Conservation (phyloP, 2,113 vertebrate genomes). For the Cricetomys ansorgei region DNA sequence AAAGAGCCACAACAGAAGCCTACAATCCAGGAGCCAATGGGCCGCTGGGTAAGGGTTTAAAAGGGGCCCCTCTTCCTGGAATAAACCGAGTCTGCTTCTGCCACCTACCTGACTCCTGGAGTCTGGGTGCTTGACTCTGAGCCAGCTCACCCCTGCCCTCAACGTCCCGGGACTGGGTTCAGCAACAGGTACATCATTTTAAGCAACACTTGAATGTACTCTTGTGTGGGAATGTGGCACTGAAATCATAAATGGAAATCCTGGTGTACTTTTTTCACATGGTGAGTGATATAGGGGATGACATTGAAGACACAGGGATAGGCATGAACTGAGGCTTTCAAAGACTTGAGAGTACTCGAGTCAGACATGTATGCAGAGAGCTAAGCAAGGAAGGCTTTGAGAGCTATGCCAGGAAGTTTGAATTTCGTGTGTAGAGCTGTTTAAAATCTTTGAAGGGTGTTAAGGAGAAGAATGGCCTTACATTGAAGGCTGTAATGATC, state of each 20-base stretch:
- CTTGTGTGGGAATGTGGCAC: background rate
- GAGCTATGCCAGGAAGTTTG: background rate
- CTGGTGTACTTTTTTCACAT: background rate
- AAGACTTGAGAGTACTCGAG: background rate
- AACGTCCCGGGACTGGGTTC: no score
- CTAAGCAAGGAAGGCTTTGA: background rate
- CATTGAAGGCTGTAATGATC: background rate
- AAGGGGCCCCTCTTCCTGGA: no score
- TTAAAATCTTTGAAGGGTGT: background rate
- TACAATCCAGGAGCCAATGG: no score
- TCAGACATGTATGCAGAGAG: background rate
- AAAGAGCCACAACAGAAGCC: no score
- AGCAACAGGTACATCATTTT: no score
- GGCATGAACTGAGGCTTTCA: background rate
- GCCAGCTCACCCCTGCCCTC: no score
- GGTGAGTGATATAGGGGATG: background rate
- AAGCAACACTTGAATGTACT: no score
- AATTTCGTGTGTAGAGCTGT: background rate
- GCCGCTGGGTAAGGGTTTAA: no score
- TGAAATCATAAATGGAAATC: background rate
- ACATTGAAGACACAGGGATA: background rate
- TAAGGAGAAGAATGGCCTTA: background rate
- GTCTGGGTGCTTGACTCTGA: no score
- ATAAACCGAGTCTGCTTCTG: no score
- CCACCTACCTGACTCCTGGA: no score